Conservation (phyloP, 2,113 vertebrate species). For the Petrocephalus zakoni region DNA sequence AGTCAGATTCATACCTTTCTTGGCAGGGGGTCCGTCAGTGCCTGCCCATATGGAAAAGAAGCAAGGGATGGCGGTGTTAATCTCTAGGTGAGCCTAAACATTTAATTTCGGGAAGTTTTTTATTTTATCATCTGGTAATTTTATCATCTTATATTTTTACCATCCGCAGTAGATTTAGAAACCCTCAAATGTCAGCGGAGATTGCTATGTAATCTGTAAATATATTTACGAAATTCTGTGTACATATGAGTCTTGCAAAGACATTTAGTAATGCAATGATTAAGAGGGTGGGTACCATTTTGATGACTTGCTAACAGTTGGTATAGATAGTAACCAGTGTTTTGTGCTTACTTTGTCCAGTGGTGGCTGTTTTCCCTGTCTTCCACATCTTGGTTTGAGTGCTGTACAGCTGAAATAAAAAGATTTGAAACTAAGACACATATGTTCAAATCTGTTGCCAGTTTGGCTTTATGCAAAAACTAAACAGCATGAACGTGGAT, state of each 20-base stretch:
- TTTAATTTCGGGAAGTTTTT: background rate
- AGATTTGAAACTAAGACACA: background rate
- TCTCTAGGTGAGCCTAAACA: background rate
- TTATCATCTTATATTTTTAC: no score
- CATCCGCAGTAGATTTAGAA: constrained; percentile 30
- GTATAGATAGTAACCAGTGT: background rate
- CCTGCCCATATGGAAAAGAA: constrained; percentile 29
- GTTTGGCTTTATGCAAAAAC: background rate
- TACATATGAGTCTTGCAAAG: background rate
- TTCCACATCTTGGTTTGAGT: background rate
- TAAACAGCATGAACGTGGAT: background rate
- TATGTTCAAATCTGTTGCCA: background rate
- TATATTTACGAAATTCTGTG: background rate
- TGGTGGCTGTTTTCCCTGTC: background rate
- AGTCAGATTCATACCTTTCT: constrained; percentile 35
- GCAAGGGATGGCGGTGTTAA: constrained; percentile 17
- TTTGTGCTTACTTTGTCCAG: background rate
- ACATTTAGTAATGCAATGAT: background rate
- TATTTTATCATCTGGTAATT: constrained; percentile 33
- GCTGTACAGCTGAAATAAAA: background rate
- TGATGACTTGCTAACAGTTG: background rate
- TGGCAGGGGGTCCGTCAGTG: constrained; percentile 39
- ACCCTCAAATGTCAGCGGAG: background rate
- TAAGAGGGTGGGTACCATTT: background rate
- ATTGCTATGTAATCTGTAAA: background rate